Conservation (phyloP, 2,888 invertebrate genomes). For the Gymnosoma rotundatum region DNA sequence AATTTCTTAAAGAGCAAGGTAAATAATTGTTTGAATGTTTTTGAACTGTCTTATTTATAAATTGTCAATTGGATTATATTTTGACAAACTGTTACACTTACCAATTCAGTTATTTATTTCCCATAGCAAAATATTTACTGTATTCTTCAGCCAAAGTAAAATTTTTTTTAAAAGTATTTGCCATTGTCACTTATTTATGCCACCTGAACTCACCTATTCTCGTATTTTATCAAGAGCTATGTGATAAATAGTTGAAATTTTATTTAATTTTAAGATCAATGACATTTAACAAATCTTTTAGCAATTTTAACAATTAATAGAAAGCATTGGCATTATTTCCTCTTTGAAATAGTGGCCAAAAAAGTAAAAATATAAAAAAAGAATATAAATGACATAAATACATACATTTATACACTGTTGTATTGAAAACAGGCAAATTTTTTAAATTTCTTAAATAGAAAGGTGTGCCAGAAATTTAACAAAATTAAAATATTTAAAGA, state of each 20-base stretch:
- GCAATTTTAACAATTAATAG: conserved; percentile 57
- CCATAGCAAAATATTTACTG: not conserved
- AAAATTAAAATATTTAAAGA: conserved; percentile 22
- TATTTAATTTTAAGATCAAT: conserved; percentile 45
- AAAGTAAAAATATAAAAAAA: not conserved
- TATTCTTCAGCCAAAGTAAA: not conserved
- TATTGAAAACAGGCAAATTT: not conserved
- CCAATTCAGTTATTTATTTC: too few relatives aligned
- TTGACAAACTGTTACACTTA: too few relatives aligned
- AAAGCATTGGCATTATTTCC: conserved; percentile 50
- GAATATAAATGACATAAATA: too few relatives aligned
- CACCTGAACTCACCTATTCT: not conserved
- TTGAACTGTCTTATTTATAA: too few relatives aligned
- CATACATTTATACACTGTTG: not conserved
- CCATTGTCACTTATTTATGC: conserved; percentile 16
- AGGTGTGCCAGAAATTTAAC: conserved; percentile 36
- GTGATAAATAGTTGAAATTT: conserved; percentile 41
- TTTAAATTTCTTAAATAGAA: conserved; percentile 22
- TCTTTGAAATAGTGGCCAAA: conserved; percentile 18
- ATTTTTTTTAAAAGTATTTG: not conserved
- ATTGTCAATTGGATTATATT: too few relatives aligned
- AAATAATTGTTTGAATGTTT: too few relatives aligned
- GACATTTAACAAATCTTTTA: conserved; percentile 58
- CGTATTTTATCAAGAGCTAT: not conserved
- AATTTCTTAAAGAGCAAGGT: too few relatives aligned